Evolutionary conservation across 1,140 invertebrate genomes (phyloP).

Genomic region (Aphidius gifuensis): DNA sequence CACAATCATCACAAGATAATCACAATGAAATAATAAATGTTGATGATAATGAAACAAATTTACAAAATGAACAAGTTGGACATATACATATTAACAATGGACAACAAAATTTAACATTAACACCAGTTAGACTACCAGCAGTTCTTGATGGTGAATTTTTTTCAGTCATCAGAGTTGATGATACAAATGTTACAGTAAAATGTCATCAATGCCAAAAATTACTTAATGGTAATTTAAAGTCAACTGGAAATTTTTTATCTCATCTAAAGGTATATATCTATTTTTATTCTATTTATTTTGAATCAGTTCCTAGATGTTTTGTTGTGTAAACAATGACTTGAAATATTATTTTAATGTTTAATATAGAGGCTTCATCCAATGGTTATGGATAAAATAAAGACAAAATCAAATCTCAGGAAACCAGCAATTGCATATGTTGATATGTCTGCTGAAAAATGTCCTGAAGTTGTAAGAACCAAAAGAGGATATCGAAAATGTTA

Average conservation of each 20-base stretch:
- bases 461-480: constrained; percentile 43
- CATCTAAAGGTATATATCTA: constrained; percentile 48
- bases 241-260: constrained; percentile 53
- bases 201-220: constrained; percentile 51
- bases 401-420: constrained; percentile 52
- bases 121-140: constrained; percentile 50
- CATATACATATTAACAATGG: constrained; percentile 34
- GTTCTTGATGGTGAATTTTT: constrained; percentile 54
- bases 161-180: constrained; percentile 47
- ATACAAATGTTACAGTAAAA: constrained; percentile 49
- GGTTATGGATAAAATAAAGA: constrained; percentile 50
- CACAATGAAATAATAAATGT: constrained; percentile 23
- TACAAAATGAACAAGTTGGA: constrained; percentile 22
- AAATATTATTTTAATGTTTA: constrained; percentile 9
- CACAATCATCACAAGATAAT: constrained; percentile 18
- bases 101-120: constrained; percentile 44
- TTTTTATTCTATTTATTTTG: constrained; percentile 9
- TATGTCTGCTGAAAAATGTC: constrained; percentile 41
- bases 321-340: background rate
- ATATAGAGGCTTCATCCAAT: constrained; percentile 50
- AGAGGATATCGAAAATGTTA: constrained; percentile 46
- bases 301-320: background rate
- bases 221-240: constrained; percentile 52
- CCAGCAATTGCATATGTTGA: constrained; percentile 51
- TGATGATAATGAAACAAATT: constrained; percentile 36